Evolutionary conservation across 2,113 vertebrate species (phyloP), one percentile per base, ranked within the genome.

Genomic region (Gadus chalcogrammus): DNA sequence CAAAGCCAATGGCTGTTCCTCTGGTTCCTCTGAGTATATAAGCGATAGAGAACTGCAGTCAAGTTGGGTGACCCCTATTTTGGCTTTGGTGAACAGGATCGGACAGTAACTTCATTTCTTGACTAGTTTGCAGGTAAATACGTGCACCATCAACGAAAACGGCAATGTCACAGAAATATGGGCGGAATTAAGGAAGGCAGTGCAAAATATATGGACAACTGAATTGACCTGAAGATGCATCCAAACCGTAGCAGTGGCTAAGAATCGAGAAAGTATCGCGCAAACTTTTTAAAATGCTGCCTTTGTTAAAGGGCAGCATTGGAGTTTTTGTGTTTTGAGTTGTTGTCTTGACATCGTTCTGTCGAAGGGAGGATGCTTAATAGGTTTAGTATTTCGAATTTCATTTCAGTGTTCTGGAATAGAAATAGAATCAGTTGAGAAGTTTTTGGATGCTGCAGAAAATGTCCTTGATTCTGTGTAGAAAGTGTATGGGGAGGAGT

Each of bases 91-190:
- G 91, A 90, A 91, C 88, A 92, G 90, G 90, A 91, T 89, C 83
- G 92, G 92, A 92, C 82, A 92, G 90, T 93, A 92, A 91, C 89
- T 84, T 88, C 81, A 89, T 61, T 88, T 89, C 82, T 91, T 91
- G 88, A 87, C 88, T 87, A 74, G 85, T 90, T 86, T 82, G 72
- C 85, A 93, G 92, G 92, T 93, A 93, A 91, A 84, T 48, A 48
- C 42, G 62, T 79, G 82, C 75, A 53, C n/a, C 74, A 28, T 64
- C 61, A 70, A 28, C 22, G 9, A 48, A 48, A 55, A 55, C 15
- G 55, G 15, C 9, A 55, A 18, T 9, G 71, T 62, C 1, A 64
- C 62, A 76, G 5, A 2, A 59, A 48, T 48, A 13, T 84, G 70
- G 66, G 27, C 62, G 60, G 56, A 20, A 38, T 77, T 76, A 6